Conservation (phyloP, 2,888 invertebrate genomes). For the Hirudinaria manillensis region DNA sequence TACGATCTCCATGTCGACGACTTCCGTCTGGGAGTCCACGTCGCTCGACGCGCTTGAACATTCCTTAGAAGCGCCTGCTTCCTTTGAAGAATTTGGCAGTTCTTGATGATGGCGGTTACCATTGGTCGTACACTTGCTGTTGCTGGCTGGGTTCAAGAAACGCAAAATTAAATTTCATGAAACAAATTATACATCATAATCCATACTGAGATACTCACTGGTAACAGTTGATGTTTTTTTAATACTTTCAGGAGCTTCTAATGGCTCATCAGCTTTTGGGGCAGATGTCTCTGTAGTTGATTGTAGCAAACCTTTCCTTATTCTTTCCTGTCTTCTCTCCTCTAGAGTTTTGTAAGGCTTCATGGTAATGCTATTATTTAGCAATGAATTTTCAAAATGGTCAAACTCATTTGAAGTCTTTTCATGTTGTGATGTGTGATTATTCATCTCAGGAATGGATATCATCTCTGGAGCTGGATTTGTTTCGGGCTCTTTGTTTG, state of each 20-base stretch:
- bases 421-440: not conserved
- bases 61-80: too few relatives aligned
- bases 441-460: not conserved
- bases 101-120: too few relatives aligned
- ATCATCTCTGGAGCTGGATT: not conserved
- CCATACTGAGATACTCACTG: not conserved
- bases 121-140: too few relatives aligned
- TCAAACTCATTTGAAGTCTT: constrained; percentile 19
- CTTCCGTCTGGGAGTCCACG: not conserved
- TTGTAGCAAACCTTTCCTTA: not conserved
- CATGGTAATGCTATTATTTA: constrained; percentile 1
- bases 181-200: too few relatives aligned
- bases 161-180: too few relatives aligned
- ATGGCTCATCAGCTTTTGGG: not conserved
- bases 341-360: constrained; percentile 26
- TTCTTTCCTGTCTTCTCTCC: constrained; percentile 19
- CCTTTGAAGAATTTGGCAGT: too few relatives aligned
- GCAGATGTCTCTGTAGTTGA: not conserved
- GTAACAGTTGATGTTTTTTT: not conserved
- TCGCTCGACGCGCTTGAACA: not conserved
- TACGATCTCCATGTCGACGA: not conserved
- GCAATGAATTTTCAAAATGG: constrained; percentile 22
- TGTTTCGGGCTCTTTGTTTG: not conserved
- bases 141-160: too few relatives aligned
- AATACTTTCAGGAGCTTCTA: not conserved